Conservation (phyloP, 53 echinoderm and acorn worm genomes). For the Patiria pectinifera region DNA sequence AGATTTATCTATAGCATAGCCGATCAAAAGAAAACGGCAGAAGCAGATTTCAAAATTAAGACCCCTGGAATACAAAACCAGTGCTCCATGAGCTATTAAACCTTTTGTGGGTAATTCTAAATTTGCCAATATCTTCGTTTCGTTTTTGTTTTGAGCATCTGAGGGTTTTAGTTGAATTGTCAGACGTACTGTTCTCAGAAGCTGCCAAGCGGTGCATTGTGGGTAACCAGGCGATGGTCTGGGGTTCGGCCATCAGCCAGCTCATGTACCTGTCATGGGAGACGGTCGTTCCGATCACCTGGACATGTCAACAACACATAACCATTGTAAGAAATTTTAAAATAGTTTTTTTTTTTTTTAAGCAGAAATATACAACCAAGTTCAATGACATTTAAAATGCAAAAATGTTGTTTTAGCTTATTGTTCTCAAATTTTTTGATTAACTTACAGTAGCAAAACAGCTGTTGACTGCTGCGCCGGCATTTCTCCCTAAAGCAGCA, state of each 20-base stretch:
- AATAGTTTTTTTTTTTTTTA: not conserved
- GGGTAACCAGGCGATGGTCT: slow-evolving; percentile 92
- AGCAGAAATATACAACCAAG: too few relatives aligned
- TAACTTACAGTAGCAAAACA: slow-evolving; percentile 82
- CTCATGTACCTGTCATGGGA: slow-evolving; percentile 72
- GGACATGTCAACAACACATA: not conserved
- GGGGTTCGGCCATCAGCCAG: slow-evolving; percentile 91
- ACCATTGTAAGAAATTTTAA: not conserved
- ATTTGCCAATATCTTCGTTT: too few relatives aligned
- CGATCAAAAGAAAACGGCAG: too few relatives aligned
- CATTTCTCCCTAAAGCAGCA: slow-evolving; percentile 70
- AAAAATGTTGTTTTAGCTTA: too few relatives aligned
- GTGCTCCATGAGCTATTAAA: too few relatives aligned
- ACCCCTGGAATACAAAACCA: too few relatives aligned
- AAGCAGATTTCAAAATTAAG: too few relatives aligned
- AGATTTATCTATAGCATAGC: too few relatives aligned
- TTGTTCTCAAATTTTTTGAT: not conserved
- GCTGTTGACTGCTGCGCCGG: slow-evolving; percentile 72
- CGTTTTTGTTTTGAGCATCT: not conserved
- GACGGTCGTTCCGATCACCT: slow-evolving; percentile 77
- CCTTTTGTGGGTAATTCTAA: too few relatives aligned
- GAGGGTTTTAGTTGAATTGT: not conserved
- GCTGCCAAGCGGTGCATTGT: slow-evolving; percentile 82
- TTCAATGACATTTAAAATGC: too few relatives aligned
- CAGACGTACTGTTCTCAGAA: slow-evolving; percentile 81